Evolutionary conservation across 2,113 vertebrate genomes (phyloP).

Genomic region (Hirundichthys speculiger): DNA sequence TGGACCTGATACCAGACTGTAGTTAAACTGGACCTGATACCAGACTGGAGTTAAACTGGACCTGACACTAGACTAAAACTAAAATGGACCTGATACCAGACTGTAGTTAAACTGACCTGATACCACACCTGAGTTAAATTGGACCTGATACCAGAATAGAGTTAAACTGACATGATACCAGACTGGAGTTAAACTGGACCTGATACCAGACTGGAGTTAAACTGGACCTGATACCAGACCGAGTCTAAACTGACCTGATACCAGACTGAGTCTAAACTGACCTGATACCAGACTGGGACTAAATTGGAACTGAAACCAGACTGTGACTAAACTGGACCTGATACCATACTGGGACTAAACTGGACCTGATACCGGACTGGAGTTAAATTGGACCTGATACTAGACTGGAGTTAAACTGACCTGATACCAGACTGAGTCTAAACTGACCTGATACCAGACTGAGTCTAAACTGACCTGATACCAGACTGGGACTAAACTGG

Average conservation of each 20-base stretch:
- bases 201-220: background rate
- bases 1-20: no score
- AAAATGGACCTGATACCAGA: background rate
- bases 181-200: background rate
- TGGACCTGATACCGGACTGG: no score
- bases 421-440: background rate
- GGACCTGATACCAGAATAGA: no score
- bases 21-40: background rate
- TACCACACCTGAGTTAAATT: no score
- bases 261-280: background rate
- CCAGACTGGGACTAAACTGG: no score
- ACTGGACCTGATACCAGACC: no score
- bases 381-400: no score
- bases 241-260: no score
- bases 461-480: background rate
- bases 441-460: background rate
- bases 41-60: background rate
- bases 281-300: background rate
- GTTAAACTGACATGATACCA: background rate
- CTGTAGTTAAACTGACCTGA: no score
- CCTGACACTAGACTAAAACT: background rate
- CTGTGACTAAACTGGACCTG: background rate
- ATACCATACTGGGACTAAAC: no score
- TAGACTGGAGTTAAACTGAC: background rate
- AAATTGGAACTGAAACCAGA: background rate